These are phyloP conservation scores for Macrophya annulata DNA, from an alignment of 2,888 invertebrate genomes.

Conservation along the genomic window DNA sequence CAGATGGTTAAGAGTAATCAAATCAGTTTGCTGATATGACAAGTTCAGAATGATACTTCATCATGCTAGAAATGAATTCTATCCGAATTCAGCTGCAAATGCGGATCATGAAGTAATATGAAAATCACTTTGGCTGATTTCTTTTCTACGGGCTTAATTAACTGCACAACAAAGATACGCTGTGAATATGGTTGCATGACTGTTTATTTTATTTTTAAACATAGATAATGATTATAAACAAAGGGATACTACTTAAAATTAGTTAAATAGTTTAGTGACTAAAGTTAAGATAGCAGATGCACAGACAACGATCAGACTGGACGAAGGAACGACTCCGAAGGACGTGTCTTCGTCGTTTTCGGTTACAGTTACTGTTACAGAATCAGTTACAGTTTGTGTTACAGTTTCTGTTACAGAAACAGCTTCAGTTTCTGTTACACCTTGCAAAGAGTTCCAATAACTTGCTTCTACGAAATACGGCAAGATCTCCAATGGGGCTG, in stretches of 20 bases:
- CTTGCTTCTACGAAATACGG: constrained; percentile 83
- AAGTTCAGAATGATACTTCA: too few relatives aligned
- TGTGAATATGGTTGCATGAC: not conserved
- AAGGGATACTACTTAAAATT: too few relatives aligned
- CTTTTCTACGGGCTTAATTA: not conserved
- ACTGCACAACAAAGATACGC: not conserved
- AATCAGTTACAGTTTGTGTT: not conserved
- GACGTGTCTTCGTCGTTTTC: not conserved
- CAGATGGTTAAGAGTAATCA: too few relatives aligned
- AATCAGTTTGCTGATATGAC: too few relatives aligned
- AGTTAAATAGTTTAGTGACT: not conserved
- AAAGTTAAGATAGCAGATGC: not conserved
- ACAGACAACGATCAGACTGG: not conserved
- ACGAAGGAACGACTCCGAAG: not conserved
- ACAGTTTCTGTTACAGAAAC: not conserved
- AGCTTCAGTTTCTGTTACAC: not conserved
- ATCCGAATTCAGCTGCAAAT: not conserved
- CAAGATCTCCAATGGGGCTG: constrained; percentile 85
- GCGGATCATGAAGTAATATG: too few relatives aligned
- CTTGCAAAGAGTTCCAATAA: constrained; percentile 19
- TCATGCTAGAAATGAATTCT: not conserved
- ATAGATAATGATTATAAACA: too few relatives aligned
- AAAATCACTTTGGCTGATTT: not conserved
- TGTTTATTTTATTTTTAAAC: not conserved
- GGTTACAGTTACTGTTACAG: too few relatives aligned